Percentiles rank a stretch among this genome's conserved stretches.
Evolutionary conservation across 2,113 vertebrate species (phyloP).

Genomic region (Aix galericulata): DNA sequence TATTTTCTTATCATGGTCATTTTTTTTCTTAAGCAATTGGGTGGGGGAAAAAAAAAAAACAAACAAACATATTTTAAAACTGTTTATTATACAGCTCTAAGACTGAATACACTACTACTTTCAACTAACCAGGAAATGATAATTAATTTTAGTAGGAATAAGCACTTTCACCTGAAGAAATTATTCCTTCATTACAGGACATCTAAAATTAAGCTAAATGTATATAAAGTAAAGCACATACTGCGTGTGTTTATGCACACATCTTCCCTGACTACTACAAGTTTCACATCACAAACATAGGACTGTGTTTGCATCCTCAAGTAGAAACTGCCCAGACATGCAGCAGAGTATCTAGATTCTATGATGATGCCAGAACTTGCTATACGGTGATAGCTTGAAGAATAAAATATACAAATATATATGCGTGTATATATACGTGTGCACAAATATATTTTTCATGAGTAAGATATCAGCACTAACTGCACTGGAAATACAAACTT

Average conservation of each 20-base stretch:
- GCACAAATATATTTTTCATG: neutral
- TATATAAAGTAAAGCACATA: neutral
- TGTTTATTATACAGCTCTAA: neutral
- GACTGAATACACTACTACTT: neutral
- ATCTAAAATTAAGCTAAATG: neutral
- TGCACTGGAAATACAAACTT: neutral
- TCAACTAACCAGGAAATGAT: neutral
- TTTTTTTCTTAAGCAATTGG: neutral
- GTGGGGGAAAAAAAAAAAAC: no score
- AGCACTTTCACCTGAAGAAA: neutral
- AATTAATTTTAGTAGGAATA: accelerated
- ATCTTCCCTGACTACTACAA: no score
- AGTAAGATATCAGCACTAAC: neutral
- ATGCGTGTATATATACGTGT: neutral
- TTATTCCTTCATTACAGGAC: neutral
- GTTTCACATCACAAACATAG: no score
- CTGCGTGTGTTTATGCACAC: accelerated
- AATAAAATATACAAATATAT: accelerated
- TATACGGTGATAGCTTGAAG: no score
- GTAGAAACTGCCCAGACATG: no score
- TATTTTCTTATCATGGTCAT: neutral
- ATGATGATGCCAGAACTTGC: no score
- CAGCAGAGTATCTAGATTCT: no score
- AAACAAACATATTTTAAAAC: no score
- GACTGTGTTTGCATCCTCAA: no score